Evolutionary conservation across 2,888 invertebrate species (phyloP).

Genomic region (Camptogramma bilineatum): DNA sequence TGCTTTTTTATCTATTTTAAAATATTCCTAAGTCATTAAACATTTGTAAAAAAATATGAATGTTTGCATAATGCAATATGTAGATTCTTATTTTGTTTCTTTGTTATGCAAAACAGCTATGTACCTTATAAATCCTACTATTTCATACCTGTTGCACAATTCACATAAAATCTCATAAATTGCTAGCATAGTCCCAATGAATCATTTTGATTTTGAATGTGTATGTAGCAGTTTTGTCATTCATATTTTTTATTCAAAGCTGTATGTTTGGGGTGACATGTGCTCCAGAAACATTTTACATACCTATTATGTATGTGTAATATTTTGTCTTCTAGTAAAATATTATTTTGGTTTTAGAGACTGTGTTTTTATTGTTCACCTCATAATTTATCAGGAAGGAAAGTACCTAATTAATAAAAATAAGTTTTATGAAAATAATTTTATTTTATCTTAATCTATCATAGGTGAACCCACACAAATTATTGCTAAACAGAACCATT

Average conservation of each 20-base stretch:
- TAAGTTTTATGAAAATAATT: slow-evolving; percentile 29
- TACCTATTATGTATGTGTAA: slow-evolving; percentile 62
- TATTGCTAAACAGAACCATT: slow-evolving; percentile 33
- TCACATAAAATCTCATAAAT: slow-evolving; percentile 49
- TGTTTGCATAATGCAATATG: slow-evolving; percentile 62
- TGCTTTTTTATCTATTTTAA: slow-evolving; percentile 16
- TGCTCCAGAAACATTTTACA: slow-evolving; percentile 66
- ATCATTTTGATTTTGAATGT: slow-evolving; percentile 64
- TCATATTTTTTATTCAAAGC: slow-evolving; percentile 53
- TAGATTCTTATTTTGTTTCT: slow-evolving; percentile 47
- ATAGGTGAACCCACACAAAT: slow-evolving; percentile 17
- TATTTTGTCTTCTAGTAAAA: slow-evolving; percentile 83
- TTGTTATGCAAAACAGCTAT: slow-evolving; percentile 4
- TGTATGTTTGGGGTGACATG: slow-evolving; percentile 63
- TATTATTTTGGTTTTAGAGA: slow-evolving; percentile 76
- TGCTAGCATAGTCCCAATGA: slow-evolving; percentile 63
- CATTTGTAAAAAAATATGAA: slow-evolving; percentile 36
- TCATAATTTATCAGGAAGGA: slow-evolving; percentile 15
- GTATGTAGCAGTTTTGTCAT: slow-evolving; percentile 70
- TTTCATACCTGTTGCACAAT: slow-evolving; percentile 59
- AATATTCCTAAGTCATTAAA: slow-evolving; percentile 10
- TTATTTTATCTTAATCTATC: slow-evolving; percentile 19
- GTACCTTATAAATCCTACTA: neutral
- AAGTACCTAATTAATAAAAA: slow-evolving; percentile 20
- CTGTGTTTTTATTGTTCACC: slow-evolving; percentile 34